These are phyloP conservation scores for Capreolus pygargus DNA, from an alignment of 2,113 vertebrate species.

Conservation along the genomic window DNA sequence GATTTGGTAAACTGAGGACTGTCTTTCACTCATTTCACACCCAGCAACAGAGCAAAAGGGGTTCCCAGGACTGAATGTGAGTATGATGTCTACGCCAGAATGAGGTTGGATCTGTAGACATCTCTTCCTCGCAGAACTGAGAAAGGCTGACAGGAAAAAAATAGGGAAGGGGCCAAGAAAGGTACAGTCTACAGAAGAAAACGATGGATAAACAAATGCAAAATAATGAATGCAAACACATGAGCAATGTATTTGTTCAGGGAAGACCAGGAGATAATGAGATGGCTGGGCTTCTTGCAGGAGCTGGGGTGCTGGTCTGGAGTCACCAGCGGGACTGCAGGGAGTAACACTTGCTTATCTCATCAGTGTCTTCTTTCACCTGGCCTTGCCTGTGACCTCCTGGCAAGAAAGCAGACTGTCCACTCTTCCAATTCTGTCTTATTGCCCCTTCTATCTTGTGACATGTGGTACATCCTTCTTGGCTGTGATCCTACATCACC, in stretches of 20 bases:
- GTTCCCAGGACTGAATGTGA: not conserved
- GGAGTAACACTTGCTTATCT: no score
- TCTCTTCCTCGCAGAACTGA: not conserved
- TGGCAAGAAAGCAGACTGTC: rapidly evolving
- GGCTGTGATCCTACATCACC: no score
- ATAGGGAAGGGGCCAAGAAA: not conserved
- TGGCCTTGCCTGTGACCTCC: no score
- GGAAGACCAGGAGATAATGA: not conserved
- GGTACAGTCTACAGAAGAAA: not conserved
- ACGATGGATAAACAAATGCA: not conserved
- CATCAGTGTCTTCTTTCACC: rapidly evolving
- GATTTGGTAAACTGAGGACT: not conserved
- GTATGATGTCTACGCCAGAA: rapidly evolving
- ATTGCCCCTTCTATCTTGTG: not conserved
- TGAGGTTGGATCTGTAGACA: not conserved
- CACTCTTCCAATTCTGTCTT: not conserved
- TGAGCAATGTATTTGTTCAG: not conserved
- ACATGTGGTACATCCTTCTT: not conserved
- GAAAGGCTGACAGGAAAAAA: not conserved
- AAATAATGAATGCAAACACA: not conserved
- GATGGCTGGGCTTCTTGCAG: not conserved
- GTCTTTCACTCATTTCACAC: not conserved
- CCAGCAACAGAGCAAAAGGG: not conserved
- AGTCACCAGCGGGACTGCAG: not conserved
- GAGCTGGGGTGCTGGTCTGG: not conserved